Evolutionary conservation across 92 coral and sea anemone species (phyloP).

Genomic region (Zoanthus gigantus): DNA sequence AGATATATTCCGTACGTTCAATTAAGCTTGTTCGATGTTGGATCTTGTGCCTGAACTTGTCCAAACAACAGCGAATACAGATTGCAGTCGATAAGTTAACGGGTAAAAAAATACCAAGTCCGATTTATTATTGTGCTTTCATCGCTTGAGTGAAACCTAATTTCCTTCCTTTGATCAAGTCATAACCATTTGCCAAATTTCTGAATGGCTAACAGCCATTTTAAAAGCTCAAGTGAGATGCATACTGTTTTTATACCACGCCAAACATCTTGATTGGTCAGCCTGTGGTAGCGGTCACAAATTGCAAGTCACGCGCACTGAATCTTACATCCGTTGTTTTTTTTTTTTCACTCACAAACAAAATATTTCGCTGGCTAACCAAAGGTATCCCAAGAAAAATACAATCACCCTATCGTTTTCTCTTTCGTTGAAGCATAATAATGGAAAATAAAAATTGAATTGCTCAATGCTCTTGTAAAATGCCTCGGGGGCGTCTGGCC

Average conservation of each 20-base stretch:
- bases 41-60: not conserved
- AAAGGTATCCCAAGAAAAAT: too few species aligned
- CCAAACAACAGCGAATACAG: not conserved
- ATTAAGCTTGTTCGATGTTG: too few species aligned
- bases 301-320: not conserved
- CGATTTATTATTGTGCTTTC: not conserved
- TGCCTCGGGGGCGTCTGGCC: too few species aligned
- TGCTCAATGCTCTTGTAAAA: too few species aligned
- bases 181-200: conserved; percentile 1
- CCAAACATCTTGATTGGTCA: conserved; percentile 1
- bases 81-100: not conserved
- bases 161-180: conserved; percentile 27
- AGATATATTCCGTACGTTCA: not conserved
- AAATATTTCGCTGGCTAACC: not conserved
- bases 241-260: not conserved
- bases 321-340: not conserved
- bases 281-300: not conserved
- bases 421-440: too few species aligned
- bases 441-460: too few species aligned
- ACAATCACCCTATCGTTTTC: too few species aligned
- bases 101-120: not conserved
- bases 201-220: conserved; percentile 40
- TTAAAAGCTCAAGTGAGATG: too few species aligned
- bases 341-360: not conserved
- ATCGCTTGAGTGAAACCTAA: not conserved